Conservation (phyloP, 2,113 vertebrate genomes). For the Uria lomvia region DNA sequence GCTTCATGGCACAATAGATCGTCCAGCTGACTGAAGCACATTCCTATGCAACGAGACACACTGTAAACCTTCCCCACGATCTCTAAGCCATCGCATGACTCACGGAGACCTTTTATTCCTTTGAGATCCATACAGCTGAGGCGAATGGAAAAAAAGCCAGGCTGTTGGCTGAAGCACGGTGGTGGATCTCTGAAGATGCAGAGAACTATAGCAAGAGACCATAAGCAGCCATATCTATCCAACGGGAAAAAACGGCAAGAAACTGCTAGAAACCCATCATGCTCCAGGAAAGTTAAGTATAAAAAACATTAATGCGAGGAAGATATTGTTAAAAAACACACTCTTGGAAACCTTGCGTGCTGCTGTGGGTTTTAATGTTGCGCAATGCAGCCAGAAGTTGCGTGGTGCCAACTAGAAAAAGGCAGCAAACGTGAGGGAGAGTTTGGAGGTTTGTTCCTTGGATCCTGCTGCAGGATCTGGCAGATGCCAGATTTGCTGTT, state of each 20-base stretch:
- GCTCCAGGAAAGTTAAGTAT: not conserved
- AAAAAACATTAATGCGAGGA: not conserved
- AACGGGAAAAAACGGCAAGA: not conserved
- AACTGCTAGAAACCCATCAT: not conserved
- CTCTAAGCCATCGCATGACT: not conserved
- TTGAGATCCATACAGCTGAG: not conserved
- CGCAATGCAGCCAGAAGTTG: not conserved
- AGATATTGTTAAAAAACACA: not conserved
- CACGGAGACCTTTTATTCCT: not conserved
- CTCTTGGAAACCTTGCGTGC: not conserved
- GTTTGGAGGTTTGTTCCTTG: constrained; percentile 8
- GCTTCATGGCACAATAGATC: not conserved
- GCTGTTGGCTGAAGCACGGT: not conserved
- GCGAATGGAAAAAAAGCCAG: not conserved
- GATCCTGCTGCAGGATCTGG: not conserved
- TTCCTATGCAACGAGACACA: not conserved
- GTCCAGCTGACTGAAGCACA: constrained; percentile 20
- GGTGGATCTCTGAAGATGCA: not conserved
- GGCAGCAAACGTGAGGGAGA: not conserved
- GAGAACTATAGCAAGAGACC: not conserved
- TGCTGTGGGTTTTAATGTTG: not conserved
- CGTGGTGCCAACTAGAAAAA: not conserved
- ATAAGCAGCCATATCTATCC: not conserved
- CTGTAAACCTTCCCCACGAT: not conserved
- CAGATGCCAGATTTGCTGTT: not conserved